A percentile compares a stretch with the other conserved stretches of the same genome.
phyloP scores from a whole-genome alignment of 1,140 invertebrate genomes.

The Cardiocondyla obscurior region DNA sequence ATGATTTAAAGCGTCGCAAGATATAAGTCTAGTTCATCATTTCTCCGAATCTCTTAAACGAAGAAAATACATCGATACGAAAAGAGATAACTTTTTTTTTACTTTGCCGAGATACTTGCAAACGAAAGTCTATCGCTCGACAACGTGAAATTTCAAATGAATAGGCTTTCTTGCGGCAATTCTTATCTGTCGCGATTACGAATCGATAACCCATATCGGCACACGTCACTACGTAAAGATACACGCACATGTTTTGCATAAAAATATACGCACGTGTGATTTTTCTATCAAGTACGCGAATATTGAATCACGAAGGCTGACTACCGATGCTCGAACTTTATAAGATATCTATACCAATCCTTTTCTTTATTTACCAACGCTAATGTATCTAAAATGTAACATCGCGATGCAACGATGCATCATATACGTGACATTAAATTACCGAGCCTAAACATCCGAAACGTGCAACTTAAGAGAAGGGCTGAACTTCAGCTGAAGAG shows the following conservation, averaged over 20 bases:
- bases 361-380: background rate
- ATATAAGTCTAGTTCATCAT: background rate
- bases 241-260: conserved; percentile 3
- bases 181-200: conserved; percentile 61
- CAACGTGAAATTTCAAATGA: conserved; percentile 3
- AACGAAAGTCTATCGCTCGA: background rate
- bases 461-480: background rate
- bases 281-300: conserved; percentile 6
- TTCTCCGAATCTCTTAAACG: background rate
- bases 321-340: background rate
- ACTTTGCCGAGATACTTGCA: background rate
- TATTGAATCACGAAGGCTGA: background rate
- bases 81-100: background rate
- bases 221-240: conserved; percentile 4
- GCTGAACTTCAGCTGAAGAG: background rate
- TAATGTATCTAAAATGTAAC: no score
- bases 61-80: background rate
- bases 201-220: conserved; percentile 63
- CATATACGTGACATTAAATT: background rate
- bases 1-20: background rate
- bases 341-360: background rate
- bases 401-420: background rate
- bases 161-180: background rate
- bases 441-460: background rate
- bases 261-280: background rate